Base-by-base conservation (phyloP, 1,140 invertebrate genomes). In the Drosophila paulistorum region DNA sequence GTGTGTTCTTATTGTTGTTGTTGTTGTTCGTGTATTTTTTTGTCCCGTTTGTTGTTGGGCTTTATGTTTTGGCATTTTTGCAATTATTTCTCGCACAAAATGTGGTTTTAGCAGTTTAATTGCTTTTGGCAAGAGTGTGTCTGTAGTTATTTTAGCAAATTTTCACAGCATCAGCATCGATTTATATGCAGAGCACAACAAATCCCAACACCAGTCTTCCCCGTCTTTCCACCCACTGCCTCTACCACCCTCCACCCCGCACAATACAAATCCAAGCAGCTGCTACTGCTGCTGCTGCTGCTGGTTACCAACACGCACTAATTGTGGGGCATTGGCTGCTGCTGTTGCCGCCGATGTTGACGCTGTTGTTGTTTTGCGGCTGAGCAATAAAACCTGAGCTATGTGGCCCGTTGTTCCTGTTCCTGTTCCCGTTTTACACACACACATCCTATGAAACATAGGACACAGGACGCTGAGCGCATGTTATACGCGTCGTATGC, bases 91-190 rank as follows among this genome's bases (percentile, higher is more conserved):
- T 90, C 84, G 84, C 84, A 89, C 84, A 89, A 89, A 89, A 89
- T 89, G 84, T 89, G 84, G 84, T 89, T 89, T 89, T 89, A 89
- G 84, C 84, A 89, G 84, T 89, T 89, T 89, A 89, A 89, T 89
- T 89, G 85, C 84, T 89, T 89, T 89, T 89, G 84, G 58, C 84
- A 82, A 77, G 77, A 66, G 14, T 70, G 48, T 83, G 77, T 87
- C 73, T 75, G 84, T 79, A 89, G 84, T 89, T 89, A 89, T 89
- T 89, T 89, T 89, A 71, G 74, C 84, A 89, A 89, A 89, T 89
- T 89, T 89, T 89, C 84, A 89, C 84, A 89, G 67, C 82, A 81
- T 86, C 80, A 89, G 84, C 84, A 81, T 89, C 84, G 84, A 89
- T 89, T 89, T 89, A 89, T 89, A 89, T 89, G 84, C 84, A 89